A percentile compares a stretch with the other conserved stretches of the same genome.
phyloP scores from a whole-genome alignment of 2,113 vertebrate species.

The Tachysurus fulvidraco region DNA sequence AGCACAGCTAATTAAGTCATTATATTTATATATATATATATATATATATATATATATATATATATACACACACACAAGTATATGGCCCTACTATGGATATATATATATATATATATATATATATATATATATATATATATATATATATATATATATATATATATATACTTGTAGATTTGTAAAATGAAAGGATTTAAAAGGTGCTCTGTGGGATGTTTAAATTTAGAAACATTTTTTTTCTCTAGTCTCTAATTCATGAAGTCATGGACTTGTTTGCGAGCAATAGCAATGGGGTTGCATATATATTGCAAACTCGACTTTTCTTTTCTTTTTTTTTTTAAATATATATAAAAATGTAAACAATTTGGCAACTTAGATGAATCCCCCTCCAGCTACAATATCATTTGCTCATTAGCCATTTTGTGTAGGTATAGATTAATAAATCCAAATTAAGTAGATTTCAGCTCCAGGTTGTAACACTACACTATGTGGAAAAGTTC shows the following conservation, averaged over 20 bases:
- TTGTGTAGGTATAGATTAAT: not conserved
- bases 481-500: not conserved
- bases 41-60: not conserved
- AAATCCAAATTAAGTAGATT: not conserved
- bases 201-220: not conserved
- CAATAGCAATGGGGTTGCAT: no score
- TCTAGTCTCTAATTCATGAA: not conserved
- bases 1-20: constrained; percentile 68
- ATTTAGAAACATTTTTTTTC: not conserved
- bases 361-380: not conserved
- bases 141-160: constrained; percentile 30
- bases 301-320: no score
- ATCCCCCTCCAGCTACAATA: not conserved
- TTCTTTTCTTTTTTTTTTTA: no score
- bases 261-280: no score
- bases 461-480: not conserved
- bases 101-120: no score
- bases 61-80: no score
- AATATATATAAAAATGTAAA: not conserved
- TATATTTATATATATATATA: constrained; percentile 49
- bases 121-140: no score
- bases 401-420: not conserved
- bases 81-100: no score
- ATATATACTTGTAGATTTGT: no score
- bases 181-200: not conserved